Conservation (phyloP, 1,140 invertebrate species). For the Nylanderia fulva region DNA sequence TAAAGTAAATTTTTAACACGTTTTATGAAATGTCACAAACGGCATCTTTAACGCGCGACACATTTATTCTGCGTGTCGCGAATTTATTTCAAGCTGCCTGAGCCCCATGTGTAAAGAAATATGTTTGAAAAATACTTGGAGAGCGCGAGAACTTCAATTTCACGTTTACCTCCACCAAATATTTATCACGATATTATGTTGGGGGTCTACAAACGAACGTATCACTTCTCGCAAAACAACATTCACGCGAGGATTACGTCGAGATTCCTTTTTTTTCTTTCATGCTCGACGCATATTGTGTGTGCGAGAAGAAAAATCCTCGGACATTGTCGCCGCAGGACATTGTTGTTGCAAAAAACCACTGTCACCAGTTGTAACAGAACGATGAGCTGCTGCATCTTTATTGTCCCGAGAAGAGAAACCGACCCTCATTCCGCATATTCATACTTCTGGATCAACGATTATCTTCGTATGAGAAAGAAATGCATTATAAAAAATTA, state of each 20-base stretch:
- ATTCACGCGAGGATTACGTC: constrained; percentile 7
- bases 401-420: constrained; percentile 65
- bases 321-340: constrained; percentile 37
- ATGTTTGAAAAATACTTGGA: constrained; percentile 43
- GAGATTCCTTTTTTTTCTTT: constrained; percentile 3
- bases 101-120: constrained; percentile 30
- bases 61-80: constrained; percentile 14
- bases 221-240: constrained; percentile 8
- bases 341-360: constrained; percentile 15
- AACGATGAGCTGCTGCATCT: constrained; percentile 19
- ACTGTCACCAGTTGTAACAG: not conserved
- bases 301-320: not conserved
- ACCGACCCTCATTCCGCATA: constrained; percentile 28
- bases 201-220: not conserved
- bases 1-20: constrained; percentile 44
- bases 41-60: constrained; percentile 20
- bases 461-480: not conserved
- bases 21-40: constrained; percentile 36
- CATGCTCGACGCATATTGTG: not conserved
- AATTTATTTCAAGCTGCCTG: constrained; percentile 33
- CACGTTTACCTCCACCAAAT: constrained; percentile 48
- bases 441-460: constrained; percentile 12
- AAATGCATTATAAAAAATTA: constrained; percentile 11
- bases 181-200: constrained; percentile 34
- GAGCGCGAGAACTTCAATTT: constrained; percentile 42